phyloP scores from a whole-genome alignment of 2,888 invertebrate genomes.

The Beris chalybata region DNA sequence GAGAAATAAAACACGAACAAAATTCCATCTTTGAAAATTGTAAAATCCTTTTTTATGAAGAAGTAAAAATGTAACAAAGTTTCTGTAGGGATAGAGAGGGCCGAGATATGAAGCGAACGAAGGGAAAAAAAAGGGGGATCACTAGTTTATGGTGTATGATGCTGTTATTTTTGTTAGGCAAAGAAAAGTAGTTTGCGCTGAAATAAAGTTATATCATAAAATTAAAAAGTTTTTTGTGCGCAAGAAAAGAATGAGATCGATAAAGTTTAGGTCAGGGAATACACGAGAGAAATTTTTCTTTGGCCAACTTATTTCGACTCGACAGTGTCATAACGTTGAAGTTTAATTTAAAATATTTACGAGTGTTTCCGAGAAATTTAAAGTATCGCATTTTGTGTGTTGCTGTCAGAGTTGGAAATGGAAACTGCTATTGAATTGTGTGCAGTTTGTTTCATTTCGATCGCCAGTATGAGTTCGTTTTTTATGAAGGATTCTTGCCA shows the following conservation, averaged over 20 bases:
- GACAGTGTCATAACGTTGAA: conserved; percentile 3
- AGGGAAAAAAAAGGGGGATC: no score
- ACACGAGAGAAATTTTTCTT: neutral
- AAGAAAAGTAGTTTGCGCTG: conserved; percentile 6
- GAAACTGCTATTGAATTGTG: no score
- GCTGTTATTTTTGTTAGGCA: neutral
- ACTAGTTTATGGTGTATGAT: no score
- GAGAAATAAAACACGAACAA: neutral
- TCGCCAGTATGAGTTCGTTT: no score
- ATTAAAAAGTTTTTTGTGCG: conserved; percentile 21
- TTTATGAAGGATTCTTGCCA: no score
- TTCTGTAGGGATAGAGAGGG: neutral
- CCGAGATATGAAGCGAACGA: no score
- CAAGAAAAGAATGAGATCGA: conserved; percentile 9
- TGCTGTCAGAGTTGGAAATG: no score
- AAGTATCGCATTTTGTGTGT: no score
- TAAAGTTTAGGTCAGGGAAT: conserved; percentile 9
- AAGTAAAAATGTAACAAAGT: neutral
- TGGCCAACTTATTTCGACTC: conserved; percentile 2
- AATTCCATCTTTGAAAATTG: no score
- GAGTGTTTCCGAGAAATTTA: no score
- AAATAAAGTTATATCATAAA: conserved; percentile 24
- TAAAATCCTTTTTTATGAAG: neutral
- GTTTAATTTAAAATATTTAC: conserved; percentile 19
- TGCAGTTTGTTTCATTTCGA: no score